Percentiles rank a stretch among this genome's conserved stretches.
Evolutionary conservation across 2,888 invertebrate genomes (phyloP).

Genomic region (Stenurella melanura): DNA sequence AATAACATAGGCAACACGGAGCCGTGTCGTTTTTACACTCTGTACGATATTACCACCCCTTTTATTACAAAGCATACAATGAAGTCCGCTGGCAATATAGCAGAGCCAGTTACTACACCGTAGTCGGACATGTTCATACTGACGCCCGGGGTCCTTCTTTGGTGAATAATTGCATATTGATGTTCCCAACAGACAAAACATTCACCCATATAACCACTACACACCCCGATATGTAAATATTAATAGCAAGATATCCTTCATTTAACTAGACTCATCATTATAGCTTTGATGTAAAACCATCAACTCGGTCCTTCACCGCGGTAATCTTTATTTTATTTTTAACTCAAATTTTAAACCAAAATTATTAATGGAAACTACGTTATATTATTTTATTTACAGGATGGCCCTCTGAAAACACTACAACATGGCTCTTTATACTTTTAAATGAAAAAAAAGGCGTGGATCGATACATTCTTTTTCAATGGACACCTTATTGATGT

Average conservation of each 20-base stretch:
- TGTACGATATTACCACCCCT: background rate
- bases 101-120: background rate
- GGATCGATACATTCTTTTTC: no score
- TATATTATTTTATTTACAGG: no score
- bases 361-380: no score
- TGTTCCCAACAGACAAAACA: slow-evolving; percentile 59
- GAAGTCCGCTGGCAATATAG: slow-evolving; percentile 5
- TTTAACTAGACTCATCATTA: slow-evolving; percentile 47
- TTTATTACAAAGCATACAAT: slow-evolving; percentile 3
- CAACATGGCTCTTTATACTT: no score
- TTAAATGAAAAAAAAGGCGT: no score
- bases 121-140: slow-evolving; percentile 46
- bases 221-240: slow-evolving; percentile 56
- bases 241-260: slow-evolving; percentile 58
- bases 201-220: slow-evolving; percentile 46
- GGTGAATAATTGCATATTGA: slow-evolving; percentile 61
- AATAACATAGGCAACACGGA: no score
- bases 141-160: slow-evolving; percentile 45
- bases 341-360: background rate
- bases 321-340: background rate
- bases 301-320: background rate
- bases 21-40: background rate
- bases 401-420: no score
- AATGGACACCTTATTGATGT: no score
- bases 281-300: slow-evolving; percentile 3